These are phyloP conservation scores for Drosophila navojoa DNA, from an alignment of 1,140 invertebrate species.

Conservation along the genomic window DNA sequence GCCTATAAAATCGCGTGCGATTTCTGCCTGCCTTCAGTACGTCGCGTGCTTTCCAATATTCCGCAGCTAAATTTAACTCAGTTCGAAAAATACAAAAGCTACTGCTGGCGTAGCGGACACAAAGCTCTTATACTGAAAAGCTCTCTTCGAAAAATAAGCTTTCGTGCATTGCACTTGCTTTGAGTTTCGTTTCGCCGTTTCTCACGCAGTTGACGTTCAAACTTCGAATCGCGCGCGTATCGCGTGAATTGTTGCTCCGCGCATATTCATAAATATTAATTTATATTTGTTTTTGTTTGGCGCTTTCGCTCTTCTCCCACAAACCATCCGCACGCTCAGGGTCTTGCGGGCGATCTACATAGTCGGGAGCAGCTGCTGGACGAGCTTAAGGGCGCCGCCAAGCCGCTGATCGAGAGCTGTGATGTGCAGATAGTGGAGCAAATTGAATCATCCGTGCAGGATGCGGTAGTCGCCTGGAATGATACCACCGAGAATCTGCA, in stretches of 20 bases:
- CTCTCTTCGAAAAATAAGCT: slow-evolving; percentile 23
- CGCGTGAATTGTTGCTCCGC: slow-evolving; percentile 24
- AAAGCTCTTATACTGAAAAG: slow-evolving; percentile 14
- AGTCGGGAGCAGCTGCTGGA: slow-evolving; percentile 88
- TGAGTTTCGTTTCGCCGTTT: slow-evolving; percentile 31
- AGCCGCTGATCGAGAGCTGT: slow-evolving; percentile 88
- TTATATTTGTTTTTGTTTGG: slow-evolving; percentile 14
- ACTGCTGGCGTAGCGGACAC: background rate
- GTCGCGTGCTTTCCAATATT: slow-evolving; percentile 9
- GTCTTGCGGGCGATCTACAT: slow-evolving; percentile 87
- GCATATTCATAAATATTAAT: slow-evolving; percentile 6
- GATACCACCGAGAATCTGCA: slow-evolving; percentile 89
- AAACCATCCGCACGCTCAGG: slow-evolving; percentile 77
- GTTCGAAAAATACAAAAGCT: slow-evolving; percentile 1
- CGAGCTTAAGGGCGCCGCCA: slow-evolving; percentile 88
- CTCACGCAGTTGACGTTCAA: slow-evolving; percentile 59
- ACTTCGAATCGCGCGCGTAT: slow-evolving; percentile 68
- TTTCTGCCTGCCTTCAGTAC: slow-evolving; percentile 18
- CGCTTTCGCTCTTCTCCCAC: slow-evolving; percentile 6
- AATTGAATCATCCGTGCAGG: slow-evolving; percentile 89
- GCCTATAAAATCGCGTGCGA: slow-evolving; percentile 17
- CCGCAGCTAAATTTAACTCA: slow-evolving; percentile 5
- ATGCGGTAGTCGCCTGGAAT: slow-evolving; percentile 90
- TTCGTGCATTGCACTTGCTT: slow-evolving; percentile 27
- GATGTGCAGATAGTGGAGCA: slow-evolving; percentile 88